Evolutionary conservation across 2,888 invertebrate species (phyloP).

Genomic region (Lasius fuliginosus): DNA sequence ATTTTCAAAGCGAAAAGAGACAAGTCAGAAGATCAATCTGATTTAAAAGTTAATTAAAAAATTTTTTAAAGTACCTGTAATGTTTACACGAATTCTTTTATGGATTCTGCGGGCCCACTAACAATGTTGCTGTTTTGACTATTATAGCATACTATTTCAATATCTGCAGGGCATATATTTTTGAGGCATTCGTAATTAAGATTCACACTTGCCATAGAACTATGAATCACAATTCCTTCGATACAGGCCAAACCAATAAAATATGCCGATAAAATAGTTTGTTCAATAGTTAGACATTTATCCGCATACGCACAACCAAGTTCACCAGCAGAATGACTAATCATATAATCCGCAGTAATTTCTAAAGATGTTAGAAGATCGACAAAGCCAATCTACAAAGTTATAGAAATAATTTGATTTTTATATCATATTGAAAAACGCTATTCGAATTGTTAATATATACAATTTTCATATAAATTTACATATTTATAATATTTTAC

Average conservation of each 20-base stretch:
- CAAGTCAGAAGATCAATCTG: background rate
- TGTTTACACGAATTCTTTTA: constrained; percentile 79
- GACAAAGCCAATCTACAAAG: constrained; percentile 88
- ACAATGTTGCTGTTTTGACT: constrained; percentile 94
- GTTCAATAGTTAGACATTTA: constrained; percentile 91
- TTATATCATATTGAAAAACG: background rate
- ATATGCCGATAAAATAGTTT: constrained; percentile 79
- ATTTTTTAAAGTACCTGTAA: background rate
- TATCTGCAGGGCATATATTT: constrained; percentile 90
- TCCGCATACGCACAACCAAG: constrained; percentile 98
- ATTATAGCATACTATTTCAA: constrained; percentile 96
- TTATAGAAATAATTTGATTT: background rate
- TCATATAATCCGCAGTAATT: constrained; percentile 90
- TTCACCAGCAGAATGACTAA: constrained; percentile 97
- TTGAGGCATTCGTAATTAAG: constrained; percentile 88
- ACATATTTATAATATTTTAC: constrained; percentile 86
- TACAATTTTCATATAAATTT: no score
- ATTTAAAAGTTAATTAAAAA: background rate
- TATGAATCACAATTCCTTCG: constrained; percentile 87
- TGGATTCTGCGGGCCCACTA: constrained; percentile 92
- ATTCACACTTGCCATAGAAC: constrained; percentile 96
- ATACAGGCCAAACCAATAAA: constrained; percentile 75
- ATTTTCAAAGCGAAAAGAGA: background rate
- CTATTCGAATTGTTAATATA: constrained; percentile 83
- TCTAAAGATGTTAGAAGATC: constrained; percentile 89